These are phyloP conservation scores for Tetrao urogallus DNA, from an alignment of 2,113 vertebrate genomes.

Conservation along the genomic window DNA sequence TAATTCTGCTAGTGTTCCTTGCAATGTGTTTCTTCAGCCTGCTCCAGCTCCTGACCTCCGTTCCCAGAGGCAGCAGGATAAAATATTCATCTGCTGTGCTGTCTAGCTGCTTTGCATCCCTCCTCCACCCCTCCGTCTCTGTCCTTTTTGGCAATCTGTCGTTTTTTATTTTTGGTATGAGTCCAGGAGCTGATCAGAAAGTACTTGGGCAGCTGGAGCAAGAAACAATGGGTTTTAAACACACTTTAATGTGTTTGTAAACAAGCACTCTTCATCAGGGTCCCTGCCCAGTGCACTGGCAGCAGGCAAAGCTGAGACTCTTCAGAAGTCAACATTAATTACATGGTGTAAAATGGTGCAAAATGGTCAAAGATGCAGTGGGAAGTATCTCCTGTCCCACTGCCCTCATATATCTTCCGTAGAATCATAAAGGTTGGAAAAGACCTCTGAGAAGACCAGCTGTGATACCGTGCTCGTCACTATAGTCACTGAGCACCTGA, in stretches of 20 bases:
- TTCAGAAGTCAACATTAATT: slow-evolving; percentile 12
- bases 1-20: not conserved
- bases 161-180: not conserved
- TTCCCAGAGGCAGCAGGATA: not conserved
- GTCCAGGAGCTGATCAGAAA: slow-evolving; percentile 38
- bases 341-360: not conserved
- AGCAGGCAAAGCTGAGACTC: not conserved
- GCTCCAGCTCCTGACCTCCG: not conserved
- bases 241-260: slow-evolving; percentile 15
- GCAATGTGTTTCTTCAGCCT: not conserved
- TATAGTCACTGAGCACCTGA: not conserved
- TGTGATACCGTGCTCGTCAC: accelerated
- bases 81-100: slow-evolving; percentile 18
- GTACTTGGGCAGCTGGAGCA: slow-evolving; percentile 22
- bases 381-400: not conserved
- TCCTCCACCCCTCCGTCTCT: not conserved
- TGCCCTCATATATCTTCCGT: accelerated
- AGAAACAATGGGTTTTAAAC: not conserved
- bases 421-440: no score
- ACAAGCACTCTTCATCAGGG: not conserved
- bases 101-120: not conserved
- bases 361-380: accelerated
- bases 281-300: not conserved
- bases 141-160: slow-evolving; percentile 54
- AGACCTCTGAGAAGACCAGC: no score